Percentiles rank a stretch among this genome's conserved stretches.
phyloP scores from a whole-genome alignment of 23 tunicate species.

The Halocynthia roretzi region DNA sequence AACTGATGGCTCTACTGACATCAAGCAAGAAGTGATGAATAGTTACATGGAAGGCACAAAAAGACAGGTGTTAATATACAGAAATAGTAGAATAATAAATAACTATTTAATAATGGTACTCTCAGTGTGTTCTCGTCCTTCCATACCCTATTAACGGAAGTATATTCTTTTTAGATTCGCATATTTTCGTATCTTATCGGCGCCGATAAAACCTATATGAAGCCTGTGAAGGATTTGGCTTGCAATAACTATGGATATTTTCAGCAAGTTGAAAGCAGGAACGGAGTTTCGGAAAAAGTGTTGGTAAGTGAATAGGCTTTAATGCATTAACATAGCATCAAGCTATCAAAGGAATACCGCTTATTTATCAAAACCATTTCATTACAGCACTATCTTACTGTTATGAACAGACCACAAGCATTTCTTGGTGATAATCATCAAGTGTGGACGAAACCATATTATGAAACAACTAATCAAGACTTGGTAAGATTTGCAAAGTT shows the following conservation, averaged over 20 bases:
- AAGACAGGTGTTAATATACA: constrained; percentile 9
- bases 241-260: constrained; percentile 76
- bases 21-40: constrained; percentile 42
- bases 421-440: constrained; percentile 39
- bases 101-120: too few relatives aligned
- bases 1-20: constrained; percentile 81
- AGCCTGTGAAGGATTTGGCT: constrained; percentile 58
- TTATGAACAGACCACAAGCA: constrained; percentile 70
- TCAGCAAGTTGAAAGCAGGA: constrained; percentile 66
- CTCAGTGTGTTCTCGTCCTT: background rate
- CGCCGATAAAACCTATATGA: constrained; percentile 42
- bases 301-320: constrained; percentile 26
- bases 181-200: constrained; percentile 75
- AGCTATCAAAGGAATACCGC: too few relatives aligned
- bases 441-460: constrained; percentile 76
- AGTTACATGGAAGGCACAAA: constrained; percentile 14
- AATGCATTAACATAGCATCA: too few relatives aligned
- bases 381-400: constrained; percentile 48
- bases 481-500: constrained; percentile 14
- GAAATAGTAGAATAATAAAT: too few relatives aligned
- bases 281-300: constrained; percentile 65
- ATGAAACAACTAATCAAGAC: constrained; percentile 25
- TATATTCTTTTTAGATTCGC: constrained; percentile 38
- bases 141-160: background rate
- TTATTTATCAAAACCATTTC: background rate